phyloP scores from a whole-genome alignment of 2,888 invertebrate species.

The Xestia ashworthii region DNA sequence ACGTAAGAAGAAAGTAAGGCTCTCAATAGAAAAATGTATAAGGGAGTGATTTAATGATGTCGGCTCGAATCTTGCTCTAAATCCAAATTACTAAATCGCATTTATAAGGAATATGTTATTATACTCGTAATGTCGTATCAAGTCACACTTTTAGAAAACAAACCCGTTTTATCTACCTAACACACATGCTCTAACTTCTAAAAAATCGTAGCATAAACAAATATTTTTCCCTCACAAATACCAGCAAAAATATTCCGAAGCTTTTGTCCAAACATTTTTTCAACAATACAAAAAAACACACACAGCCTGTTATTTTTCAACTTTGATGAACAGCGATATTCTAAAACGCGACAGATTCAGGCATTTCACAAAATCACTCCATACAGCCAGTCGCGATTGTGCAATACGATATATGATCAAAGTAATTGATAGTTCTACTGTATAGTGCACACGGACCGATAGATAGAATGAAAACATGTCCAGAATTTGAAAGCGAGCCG shows the following conservation, averaged over 20 bases:
- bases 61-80: not conserved
- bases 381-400: slow-evolving; percentile 20
- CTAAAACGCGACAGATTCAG: slow-evolving; percentile 39
- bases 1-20: not conserved
- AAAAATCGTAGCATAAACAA: not conserved
- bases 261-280: slow-evolving; percentile 17
- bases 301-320: slow-evolving; percentile 37
- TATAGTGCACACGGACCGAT: slow-evolving; percentile 39
- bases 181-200: not conserved
- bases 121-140: too few relatives aligned
- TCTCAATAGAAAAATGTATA: not conserved
- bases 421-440: slow-evolving; percentile 59
- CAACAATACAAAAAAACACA: not conserved
- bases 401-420: slow-evolving; percentile 57
- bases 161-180: not conserved
- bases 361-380: slow-evolving; percentile 24
- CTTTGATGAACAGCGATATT: slow-evolving; percentile 44
- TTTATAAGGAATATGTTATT: too few relatives aligned
- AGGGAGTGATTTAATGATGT: not conserved
- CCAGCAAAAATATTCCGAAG: slow-evolving; percentile 31
- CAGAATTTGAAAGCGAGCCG: slow-evolving; percentile 58
- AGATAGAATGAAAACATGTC: slow-evolving; percentile 58
- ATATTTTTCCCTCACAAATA: slow-evolving; percentile 9
- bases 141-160: not conserved
- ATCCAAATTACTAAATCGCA: not conserved